These are phyloP conservation scores for Eulemur albifrons DNA, from an alignment of 2,797 vertebrate species.

Conservation along the genomic window DNA sequence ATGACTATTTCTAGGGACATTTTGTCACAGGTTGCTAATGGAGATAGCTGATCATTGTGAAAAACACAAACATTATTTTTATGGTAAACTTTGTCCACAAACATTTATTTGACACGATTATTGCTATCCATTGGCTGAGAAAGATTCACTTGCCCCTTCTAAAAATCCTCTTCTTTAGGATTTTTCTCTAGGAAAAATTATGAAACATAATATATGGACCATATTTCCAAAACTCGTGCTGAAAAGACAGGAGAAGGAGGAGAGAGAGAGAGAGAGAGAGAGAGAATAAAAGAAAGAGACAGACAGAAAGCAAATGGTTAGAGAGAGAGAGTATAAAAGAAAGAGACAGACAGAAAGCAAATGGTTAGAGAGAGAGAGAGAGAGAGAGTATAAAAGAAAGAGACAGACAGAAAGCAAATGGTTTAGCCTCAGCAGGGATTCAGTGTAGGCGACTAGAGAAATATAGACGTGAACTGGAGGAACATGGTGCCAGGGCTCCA, in stretches of 20 bases:
- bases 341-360: not conserved
- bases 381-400: not conserved
- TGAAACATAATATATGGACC: not conserved
- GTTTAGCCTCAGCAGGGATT: not conserved
- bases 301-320: not conserved
- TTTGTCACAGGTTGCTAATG: not conserved
- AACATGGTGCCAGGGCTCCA: fast-evolving
- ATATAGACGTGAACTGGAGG: not conserved
- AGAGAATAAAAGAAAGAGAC: not conserved
- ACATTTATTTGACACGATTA: not conserved
- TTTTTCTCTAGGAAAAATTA: not conserved
- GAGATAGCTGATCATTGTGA: not conserved
- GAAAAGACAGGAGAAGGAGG: not conserved
- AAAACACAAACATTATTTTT: not conserved
- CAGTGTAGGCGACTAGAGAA: not conserved
- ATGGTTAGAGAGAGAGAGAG: not conserved
- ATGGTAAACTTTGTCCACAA: not conserved
- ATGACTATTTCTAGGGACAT: not conserved
- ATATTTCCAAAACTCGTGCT: not conserved
- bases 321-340: not conserved
- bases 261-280: not conserved
- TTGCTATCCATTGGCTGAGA: not conserved
- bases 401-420: not conserved
- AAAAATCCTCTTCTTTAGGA: not conserved
- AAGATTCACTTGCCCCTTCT: not conserved